These are phyloP conservation scores for Hephaestus fuliginosus DNA, from an alignment of 2,797 vertebrate genomes.

Conservation along the genomic window DNA sequence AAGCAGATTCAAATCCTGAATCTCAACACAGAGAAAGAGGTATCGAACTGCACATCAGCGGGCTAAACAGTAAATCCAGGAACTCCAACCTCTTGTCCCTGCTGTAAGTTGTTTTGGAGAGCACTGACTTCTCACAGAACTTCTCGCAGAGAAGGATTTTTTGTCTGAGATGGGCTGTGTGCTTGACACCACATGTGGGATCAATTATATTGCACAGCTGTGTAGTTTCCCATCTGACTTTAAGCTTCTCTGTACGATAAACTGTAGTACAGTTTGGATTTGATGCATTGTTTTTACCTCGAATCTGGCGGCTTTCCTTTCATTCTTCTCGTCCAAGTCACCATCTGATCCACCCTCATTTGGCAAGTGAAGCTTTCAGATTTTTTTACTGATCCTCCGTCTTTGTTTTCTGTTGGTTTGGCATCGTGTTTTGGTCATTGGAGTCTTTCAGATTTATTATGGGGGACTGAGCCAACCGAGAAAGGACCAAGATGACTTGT, in stretches of 20 bases:
- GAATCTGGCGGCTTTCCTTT: constrained; percentile 44
- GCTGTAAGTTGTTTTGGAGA: constrained; percentile 24
- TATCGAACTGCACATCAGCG: constrained; percentile 30
- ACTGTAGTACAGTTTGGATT: constrained; percentile 29
- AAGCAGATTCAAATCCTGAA: constrained; percentile 45
- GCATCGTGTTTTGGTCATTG: constrained; percentile 36
- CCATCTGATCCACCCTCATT: constrained; percentile 43
- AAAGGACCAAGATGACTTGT: constrained; percentile 11
- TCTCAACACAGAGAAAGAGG: constrained; percentile 46
- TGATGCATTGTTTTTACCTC: constrained; percentile 39
- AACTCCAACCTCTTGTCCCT: constrained; percentile 6
- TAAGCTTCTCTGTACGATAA: constrained; percentile 33
- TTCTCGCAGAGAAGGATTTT: constrained; percentile 25
- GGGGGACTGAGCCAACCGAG: constrained; percentile 8
- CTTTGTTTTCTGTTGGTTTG: constrained; percentile 42
- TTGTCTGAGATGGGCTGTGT: constrained; percentile 15
- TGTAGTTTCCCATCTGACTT: constrained; percentile 50
- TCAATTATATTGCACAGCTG: constrained; percentile 67
- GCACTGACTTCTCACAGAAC: constrained; percentile 21
- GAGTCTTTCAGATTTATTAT: constrained; percentile 29
- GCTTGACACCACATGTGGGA: constrained; percentile 58
- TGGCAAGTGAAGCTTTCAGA: constrained; percentile 34
- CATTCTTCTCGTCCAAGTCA: constrained; percentile 35
- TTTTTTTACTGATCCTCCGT: constrained; percentile 54
- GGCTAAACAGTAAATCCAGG: constrained; percentile 30